Evolutionary conservation across 2,797 vertebrate genomes (phyloP).

Genomic region (Pangasius larnaudii): DNA sequence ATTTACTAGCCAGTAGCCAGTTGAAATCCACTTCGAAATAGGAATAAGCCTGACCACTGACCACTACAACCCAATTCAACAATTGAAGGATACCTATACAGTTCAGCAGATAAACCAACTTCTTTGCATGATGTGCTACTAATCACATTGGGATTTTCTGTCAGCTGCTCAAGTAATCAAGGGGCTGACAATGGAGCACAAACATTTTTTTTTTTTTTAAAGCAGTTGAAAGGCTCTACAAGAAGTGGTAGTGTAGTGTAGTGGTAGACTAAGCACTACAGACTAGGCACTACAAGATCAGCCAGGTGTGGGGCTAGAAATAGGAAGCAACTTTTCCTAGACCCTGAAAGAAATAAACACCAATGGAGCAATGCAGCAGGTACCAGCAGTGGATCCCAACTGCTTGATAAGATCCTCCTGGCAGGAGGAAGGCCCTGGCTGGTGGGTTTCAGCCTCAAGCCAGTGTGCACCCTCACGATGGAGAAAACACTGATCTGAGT

Average conservation of each 20-base stretch:
- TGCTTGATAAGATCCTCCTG: background rate
- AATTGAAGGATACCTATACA: background rate
- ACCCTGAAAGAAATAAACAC: background rate
- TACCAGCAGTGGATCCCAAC: background rate
- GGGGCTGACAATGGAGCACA: too few relatives aligned
- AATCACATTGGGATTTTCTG: background rate
- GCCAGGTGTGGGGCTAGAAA: background rate
- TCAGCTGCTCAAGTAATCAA: background rate
- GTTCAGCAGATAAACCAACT: background rate
- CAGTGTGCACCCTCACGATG: background rate
- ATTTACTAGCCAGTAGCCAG: background rate
- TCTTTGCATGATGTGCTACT: background rate
- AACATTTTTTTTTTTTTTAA: background rate
- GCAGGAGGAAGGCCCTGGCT: background rate
- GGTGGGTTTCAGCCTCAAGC: background rate
- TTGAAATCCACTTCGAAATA: background rate
- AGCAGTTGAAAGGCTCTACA: background rate
- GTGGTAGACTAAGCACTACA: background rate
- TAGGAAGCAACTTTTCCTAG: background rate
- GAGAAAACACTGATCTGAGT: background rate
- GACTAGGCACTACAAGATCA: background rate
- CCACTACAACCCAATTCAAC: background rate
- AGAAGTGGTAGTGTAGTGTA: background rate
- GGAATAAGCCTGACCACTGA: background rate
- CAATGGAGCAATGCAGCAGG: background rate